Evolutionary conservation across 2,113 vertebrate genomes (phyloP), one percentile per base, ranked within the genome.

Genomic region (Porphyrio hochstetteri): DNA sequence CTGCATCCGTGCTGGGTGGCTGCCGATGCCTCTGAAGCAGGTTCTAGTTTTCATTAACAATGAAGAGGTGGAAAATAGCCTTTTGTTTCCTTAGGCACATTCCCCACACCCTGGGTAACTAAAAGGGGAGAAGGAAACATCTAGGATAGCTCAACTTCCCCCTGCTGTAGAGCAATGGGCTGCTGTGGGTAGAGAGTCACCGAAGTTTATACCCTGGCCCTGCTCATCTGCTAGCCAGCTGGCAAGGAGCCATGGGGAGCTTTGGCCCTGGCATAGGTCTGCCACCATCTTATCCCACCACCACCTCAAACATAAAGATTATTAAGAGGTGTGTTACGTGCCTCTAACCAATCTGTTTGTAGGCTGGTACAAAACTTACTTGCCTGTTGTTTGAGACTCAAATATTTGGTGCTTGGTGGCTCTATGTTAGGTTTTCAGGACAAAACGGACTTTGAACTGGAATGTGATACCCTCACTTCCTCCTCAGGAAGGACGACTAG

Each of bases 401-500:
- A 96, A 91, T 75, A 91, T 82, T 94, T 94, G 74, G 74, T 76
- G 10, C 50, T 61, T 69, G 75, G 71, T 94, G 75, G 59, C 28
- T 89, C 44, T 48, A 48, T 44, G 36, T 69, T 76, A 72, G n/a
- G 35, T 36, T 50, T 65, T 87, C 88, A 60, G 27, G 56, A 55
- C 33, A 93, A 85, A 95, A 63, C 3, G 75, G 91, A 95, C 96
- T 96, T 96, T 82, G 91, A 95, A 76, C 92, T 12, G 48, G 56
- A 86, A 63, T 0, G 1, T 53, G 71, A 88, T 68, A 75, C 4
- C 20, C 46, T 69, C 17, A 52, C 25, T 88, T 94, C 53, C 86
- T 69, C 3, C 2, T 71, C 44, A 65, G 48, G 56, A 71, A 89
- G 19, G 25, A 28, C 29, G 35, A 40, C 48, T 83, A 13, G 7